phyloP scores from a whole-genome alignment of 2,888 invertebrate species.

The Elegia similella region DNA sequence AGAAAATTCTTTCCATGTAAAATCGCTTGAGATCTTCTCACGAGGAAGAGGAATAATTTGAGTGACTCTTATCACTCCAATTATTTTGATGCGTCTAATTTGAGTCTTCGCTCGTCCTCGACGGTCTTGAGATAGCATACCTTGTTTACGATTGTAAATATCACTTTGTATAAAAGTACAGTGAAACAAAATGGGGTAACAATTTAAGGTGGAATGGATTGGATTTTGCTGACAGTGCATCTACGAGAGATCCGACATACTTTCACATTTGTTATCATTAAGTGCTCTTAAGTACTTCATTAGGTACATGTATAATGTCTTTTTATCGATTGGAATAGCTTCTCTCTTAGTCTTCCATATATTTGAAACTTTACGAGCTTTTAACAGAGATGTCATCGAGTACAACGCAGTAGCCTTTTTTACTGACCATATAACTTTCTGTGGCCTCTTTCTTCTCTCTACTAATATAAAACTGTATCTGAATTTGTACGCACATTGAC shows the following conservation, averaged over 20 bases:
- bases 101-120: too few relatives aligned
- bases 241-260: not conserved
- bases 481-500: too few relatives aligned
- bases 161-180: too few relatives aligned
- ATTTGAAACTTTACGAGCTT: conserved; percentile 41
- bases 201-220: too few relatives aligned
- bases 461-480: too few relatives aligned
- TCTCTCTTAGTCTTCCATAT: conserved; percentile 26
- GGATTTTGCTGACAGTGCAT: too few relatives aligned
- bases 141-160: too few relatives aligned
- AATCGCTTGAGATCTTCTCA: conserved; percentile 26
- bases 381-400: conserved; percentile 49
- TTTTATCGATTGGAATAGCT: conserved; percentile 28
- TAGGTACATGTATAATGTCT: conserved; percentile 17
- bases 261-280: conserved; percentile 27
- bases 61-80: not conserved
- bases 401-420: conserved; percentile 41
- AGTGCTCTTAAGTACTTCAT: conserved; percentile 24
- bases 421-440: conserved; percentile 18
- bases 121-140: too few relatives aligned
- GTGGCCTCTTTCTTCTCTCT: too few relatives aligned
- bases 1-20: conserved; percentile 44
- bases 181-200: too few relatives aligned
- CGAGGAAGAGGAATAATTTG: conserved; percentile 8
- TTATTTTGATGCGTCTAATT: not conserved